Base-by-base conservation (phyloP, 2,113 vertebrate species). In the Aepyceros melampus region DNA sequence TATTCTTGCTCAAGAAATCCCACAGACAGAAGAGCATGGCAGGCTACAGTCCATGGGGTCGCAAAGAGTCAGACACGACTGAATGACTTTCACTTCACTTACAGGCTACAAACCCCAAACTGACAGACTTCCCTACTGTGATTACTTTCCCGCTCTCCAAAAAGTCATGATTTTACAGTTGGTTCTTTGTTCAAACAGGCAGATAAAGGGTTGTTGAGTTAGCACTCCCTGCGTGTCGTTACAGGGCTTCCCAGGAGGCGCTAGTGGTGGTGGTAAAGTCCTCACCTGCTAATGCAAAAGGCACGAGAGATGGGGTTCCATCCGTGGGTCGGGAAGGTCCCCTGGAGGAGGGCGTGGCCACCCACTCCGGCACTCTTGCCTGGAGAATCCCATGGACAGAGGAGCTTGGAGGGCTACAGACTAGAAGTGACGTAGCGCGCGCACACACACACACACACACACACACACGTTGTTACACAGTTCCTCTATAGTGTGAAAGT, bases 141-240 rank as follows among this genome's bases (percentile, higher is more conserved):
- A 71, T 87, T 81, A 23, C 12, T 90, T 91, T 67, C 29, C 82
- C 71, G 4, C 12, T 83, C 40, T 91, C 56, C 43, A 64, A 36
- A 67, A 83, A 60, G 15, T 21, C 83, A 83, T 76, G 43, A 5
- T 67, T 94, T 67, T 55, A 40, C 1, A 55, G 19, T 76, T 31
- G 53, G 64, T 82, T 93, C 58, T 96, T 89, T 98, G 19, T 97
- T 85, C 53, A 91, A 58, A 74, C 10, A 89, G 55, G 21, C 8
- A 36, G 9, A 67, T 11, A 87, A 71, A 96, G 5, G 0, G 45
- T 81, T 45, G 23, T 29, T 51, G 56, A 60, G 40, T 64, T 49
- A 94, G 62, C 27, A 19, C 31, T 78, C 45, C 23, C 36, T 16
- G 47, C 31, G 33, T 29, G 83, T 19, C 51, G 6, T 53, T 58